These are phyloP conservation scores for Odontomachus brunneus DNA, from an alignment of 1,140 invertebrate genomes.

Conservation along the genomic window DNA sequence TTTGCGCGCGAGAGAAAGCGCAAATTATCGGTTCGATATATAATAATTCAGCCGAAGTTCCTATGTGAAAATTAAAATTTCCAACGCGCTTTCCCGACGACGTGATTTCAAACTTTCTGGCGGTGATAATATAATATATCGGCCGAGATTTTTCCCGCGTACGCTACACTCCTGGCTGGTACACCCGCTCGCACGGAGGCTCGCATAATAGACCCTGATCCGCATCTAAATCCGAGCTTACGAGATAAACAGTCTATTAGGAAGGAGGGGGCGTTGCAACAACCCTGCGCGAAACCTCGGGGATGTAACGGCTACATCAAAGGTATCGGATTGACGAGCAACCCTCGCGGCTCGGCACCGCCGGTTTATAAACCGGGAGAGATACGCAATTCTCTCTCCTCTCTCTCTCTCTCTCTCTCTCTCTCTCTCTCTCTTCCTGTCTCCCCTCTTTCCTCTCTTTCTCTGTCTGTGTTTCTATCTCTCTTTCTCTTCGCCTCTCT, in stretches of 20 bases:
- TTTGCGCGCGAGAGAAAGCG: background rate
- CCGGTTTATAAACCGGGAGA: constrained; percentile 71
- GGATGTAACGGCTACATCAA: constrained; percentile 79
- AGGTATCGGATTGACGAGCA: constrained; percentile 79
- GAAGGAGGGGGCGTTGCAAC: constrained; percentile 60
- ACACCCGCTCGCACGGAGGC: constrained; percentile 7
- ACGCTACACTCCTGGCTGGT: background rate
- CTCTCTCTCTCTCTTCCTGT: background rate
- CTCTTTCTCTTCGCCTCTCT: background rate
- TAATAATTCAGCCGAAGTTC: background rate
- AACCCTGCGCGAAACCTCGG: constrained; percentile 62
- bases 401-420: background rate
- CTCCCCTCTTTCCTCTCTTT: background rate
- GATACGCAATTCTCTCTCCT: constrained; percentile 5
- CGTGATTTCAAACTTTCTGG: no score
- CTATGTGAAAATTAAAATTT: constrained; percentile 5
- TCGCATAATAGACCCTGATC: constrained; percentile 69
- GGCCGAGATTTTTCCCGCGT: constrained; percentile 12
- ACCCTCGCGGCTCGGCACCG: constrained; percentile 66
- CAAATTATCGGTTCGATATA: constrained; percentile 2
- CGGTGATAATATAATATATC: no score
- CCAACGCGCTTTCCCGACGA: background rate
- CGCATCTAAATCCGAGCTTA: constrained; percentile 79
- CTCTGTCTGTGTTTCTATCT: background rate
- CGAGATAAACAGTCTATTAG: constrained; percentile 83